Percentiles rank a stretch among this genome's conserved stretches.
phyloP scores from a whole-genome alignment of 1,140 invertebrate genomes.

The Heliconius eleuchia region DNA sequence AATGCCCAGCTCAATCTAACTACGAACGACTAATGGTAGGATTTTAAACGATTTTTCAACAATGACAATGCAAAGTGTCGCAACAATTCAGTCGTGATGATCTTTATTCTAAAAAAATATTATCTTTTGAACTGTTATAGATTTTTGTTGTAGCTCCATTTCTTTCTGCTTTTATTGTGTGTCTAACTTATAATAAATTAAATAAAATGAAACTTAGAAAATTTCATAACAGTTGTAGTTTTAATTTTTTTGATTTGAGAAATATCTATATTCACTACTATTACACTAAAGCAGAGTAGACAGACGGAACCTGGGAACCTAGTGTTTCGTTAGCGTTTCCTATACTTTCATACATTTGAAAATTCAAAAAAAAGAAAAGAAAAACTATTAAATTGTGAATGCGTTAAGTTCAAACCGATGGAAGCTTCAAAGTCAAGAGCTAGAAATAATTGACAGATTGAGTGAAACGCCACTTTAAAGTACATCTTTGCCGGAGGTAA shows the following conservation, averaged over 20 bases:
- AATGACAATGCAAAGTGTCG: background rate
- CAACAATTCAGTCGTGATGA: background rate
- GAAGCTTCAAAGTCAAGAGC: constrained; percentile 41
- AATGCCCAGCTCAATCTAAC: constrained; percentile 2
- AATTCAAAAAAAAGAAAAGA: background rate
- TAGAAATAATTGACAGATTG: constrained; percentile 61
- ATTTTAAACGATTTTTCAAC: background rate
- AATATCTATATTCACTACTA: too few species aligned
- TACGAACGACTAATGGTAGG: background rate
- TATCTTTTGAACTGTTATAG: background rate
- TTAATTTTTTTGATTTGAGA: too few species aligned
- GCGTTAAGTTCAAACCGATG: constrained; percentile 23
- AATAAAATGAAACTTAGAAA: too few species aligned
- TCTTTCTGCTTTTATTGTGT: too few species aligned
- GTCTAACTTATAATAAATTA: too few species aligned
- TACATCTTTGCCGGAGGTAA: background rate
- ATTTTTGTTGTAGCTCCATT: too few species aligned
- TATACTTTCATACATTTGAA: too few species aligned
- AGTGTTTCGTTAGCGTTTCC: too few species aligned
- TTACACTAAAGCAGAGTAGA: too few species aligned
- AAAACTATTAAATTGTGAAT: background rate
- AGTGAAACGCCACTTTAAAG: constrained; percentile 48
- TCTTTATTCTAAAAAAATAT: background rate
- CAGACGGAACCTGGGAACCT: too few species aligned
- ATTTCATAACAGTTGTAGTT: too few species aligned